Base-by-base conservation (phyloP, 2,113 vertebrate species). In the Paracanthobrama guichenoti region DNA sequence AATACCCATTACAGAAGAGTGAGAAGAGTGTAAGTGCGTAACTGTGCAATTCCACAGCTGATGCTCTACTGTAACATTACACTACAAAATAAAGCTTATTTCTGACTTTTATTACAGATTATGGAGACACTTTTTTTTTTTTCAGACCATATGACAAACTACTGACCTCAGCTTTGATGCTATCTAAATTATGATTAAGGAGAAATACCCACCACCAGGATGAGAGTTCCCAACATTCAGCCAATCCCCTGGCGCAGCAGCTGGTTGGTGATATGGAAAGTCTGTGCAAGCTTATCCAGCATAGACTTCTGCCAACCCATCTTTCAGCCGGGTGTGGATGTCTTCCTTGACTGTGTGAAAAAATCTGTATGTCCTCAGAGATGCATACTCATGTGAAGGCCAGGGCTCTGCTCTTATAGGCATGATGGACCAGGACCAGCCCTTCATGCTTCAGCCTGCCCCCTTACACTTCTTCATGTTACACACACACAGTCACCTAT, bases 191-290 rank as follows among this genome's bases (percentile, higher is more conserved):
- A 75, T 7, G 24, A 24, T 53, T 8, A 55, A 67, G 20, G 55
- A 79, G 6, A 87, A 20, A 39, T 28, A 90, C 97, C 96, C 92
- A 98, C 98, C 96, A 99, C 97, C 66, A 98, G 93, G 88, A 99
- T 96, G 83, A 99, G 94, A 0, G 97, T 99, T 53, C 98, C 98
- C 74, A 99, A 91, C 96, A 98, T 87, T 99, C 98, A 0, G 97
- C 96, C 88, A 99, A 89, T 0, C 95, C n/a, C 96, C 89, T 99
- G 97, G 11, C 97, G 96, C 16, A 97, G 88, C 83, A 98, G 87
- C 85, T 94, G 90, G 90, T 97, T 96, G 31, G 95, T 94, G 90
- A 99, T 94, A 86, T 94, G 95, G 84, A 98, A 93, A 93, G 94
- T 91, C 3, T 81, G 88, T 14, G 94, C 88, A 39, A 97, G 62